Conservation (phyloP, 2,113 vertebrate genomes). For the Microtus ochrogaster region DNA sequence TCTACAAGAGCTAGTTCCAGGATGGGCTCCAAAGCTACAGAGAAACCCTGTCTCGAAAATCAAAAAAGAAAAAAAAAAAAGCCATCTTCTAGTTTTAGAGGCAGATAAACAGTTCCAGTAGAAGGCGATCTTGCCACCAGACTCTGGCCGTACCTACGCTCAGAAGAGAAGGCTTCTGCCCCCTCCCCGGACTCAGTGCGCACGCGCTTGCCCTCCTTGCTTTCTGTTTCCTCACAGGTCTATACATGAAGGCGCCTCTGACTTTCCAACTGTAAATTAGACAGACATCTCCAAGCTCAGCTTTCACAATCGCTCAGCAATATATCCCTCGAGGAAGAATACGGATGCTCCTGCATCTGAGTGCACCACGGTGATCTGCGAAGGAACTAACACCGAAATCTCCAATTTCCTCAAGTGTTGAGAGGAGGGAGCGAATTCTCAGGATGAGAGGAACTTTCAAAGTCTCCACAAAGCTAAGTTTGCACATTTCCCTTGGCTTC, state of each 20-base stretch:
- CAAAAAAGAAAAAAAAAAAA: not conserved
- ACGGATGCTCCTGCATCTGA: constrained; percentile 41
- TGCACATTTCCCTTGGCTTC: not conserved
- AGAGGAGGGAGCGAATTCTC: not conserved
- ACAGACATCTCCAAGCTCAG: not conserved
- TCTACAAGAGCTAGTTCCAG: too few species aligned
- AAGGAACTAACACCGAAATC: not conserved
- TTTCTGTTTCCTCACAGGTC: not conserved
- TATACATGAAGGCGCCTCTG: not conserved
- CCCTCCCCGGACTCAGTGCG: not conserved
- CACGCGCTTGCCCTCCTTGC: not conserved
- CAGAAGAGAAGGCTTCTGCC: not conserved
- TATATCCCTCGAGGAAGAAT: not conserved
- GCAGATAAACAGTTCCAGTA: not conserved
- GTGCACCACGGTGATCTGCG: not conserved
- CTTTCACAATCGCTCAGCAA: not conserved
- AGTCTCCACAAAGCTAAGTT: not conserved
- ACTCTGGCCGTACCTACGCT: not conserved
- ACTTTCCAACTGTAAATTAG: not conserved
- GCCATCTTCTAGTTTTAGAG: not conserved
- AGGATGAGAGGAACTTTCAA: not conserved
- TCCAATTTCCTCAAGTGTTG: not conserved
- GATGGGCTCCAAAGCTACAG: too few species aligned
- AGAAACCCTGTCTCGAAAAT: too few species aligned
- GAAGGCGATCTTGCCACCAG: not conserved